phyloP scores from a whole-genome alignment of 1,140 invertebrate genomes.

The Solen grandis region DNA sequence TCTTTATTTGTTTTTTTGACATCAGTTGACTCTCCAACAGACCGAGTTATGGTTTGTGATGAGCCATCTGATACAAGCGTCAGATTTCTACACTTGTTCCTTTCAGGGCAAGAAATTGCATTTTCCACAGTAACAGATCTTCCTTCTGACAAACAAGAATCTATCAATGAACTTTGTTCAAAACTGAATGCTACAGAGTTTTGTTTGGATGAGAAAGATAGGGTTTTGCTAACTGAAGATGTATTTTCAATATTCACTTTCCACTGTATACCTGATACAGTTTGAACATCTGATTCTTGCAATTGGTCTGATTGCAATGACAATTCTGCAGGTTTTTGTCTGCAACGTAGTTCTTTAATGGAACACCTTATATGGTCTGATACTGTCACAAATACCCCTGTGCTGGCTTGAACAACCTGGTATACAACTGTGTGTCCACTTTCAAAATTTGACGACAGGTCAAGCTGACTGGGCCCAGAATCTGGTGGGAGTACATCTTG shows the following conservation, averaged over 20 bases:
- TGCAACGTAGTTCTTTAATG: conserved; percentile 17
- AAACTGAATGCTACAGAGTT: conserved; percentile 40
- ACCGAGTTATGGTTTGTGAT: too few relatives aligned
- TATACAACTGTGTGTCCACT: conserved; percentile 35
- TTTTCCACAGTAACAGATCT: neutral
- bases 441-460: conserved; percentile 24
- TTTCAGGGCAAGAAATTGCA: neutral
- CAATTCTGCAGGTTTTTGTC: neutral
- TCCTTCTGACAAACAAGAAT: neutral
- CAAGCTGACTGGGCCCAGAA: conserved; percentile 11
- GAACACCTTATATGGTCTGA: conserved; percentile 35
- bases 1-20: neutral
- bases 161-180: neutral
- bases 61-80: neutral
- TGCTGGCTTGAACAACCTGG: conserved; percentile 34
- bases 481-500: conserved; percentile 24
- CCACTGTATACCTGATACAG: neutral
- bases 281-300: neutral
- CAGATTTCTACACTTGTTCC: neutral
- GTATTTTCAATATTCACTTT: neutral
- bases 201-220: neutral
- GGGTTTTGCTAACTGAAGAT: neutral
- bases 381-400: conserved; percentile 36
- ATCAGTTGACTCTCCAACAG: neutral
- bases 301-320: neutral